Evolutionary conservation across 2,797 vertebrate genomes (phyloP), one percentile per base, ranked within the genome.

Genomic region (Cirrhinus mrigala): DNA sequence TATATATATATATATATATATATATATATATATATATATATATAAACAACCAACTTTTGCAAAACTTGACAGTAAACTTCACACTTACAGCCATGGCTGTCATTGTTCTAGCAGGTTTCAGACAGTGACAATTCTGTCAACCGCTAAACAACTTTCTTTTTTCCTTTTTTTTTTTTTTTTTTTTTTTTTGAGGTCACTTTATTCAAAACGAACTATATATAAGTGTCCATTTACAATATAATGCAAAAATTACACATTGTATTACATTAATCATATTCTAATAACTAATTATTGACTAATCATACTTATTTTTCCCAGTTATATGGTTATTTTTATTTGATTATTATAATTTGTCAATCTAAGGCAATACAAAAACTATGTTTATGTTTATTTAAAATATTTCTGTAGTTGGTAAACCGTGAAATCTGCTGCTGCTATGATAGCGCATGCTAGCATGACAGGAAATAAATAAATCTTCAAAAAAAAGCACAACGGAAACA

Each of bases 391-490:
- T 68, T 71, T 76, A 1, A 76, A 76, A 54, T 69, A 54, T 81
- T 66, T 24, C 71, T 81, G 73, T 62, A 14, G 18, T n/a, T 82
- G 54, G 6, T 68, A 9, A 80, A 80, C 20, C 50, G 15, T 86
- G 29, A 73, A 66, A 33, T 58, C 29, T 29, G 69, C 37, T 20
- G 48, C n/a, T 24, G 24, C 24, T 71, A 70, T 79, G 79, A 81
- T 83, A 85, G 83, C 80, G 20, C 46, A 76, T 46, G 76, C 1
- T 80, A 48, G 70, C 82, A 83, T 70, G 24, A 82, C 87, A 90
- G 89, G 87, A 90, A 90, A 88, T 87, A 87, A 90, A 88, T 83
- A 84, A 85, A 87, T 83, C 56, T 68, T 76, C 16, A 71, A 37
- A 83, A 22, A 48, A 69, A 22, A 8, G 15, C 6, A 37, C 37